These are phyloP conservation scores for Bursaphelenchus okinawaensis DNA, from an alignment of 2,888 invertebrate species.

Conservation along the genomic window DNA sequence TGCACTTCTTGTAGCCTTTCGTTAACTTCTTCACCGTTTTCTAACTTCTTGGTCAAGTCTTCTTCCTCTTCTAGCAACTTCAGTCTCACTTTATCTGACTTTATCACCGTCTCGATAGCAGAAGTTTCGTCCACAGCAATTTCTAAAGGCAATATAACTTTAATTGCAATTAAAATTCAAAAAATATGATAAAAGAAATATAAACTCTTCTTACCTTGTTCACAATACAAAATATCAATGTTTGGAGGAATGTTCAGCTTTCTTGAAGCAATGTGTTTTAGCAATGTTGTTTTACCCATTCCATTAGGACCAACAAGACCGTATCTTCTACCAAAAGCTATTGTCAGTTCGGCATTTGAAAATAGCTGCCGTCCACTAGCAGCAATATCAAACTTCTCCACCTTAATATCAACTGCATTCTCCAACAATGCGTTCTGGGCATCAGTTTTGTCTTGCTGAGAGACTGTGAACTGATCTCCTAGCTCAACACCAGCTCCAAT, in stretches of 20 bases:
- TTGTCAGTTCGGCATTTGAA: conserved; percentile 85
- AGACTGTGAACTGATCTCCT: conserved; percentile 89
- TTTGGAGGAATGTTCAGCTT: conserved; percentile 89
- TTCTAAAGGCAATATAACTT: conserved; percentile 66
- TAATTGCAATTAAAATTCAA: neutral
- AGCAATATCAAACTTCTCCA: conserved; percentile 90
- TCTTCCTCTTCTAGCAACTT: conserved; percentile 76
- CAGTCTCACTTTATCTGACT: conserved; percentile 83
- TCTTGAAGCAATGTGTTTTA: conserved; percentile 83
- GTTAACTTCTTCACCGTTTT: conserved; percentile 71
- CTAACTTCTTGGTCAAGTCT: conserved; percentile 70
- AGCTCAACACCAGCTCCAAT: conserved; percentile 65
- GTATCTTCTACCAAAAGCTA: conserved; percentile 87
- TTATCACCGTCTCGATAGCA: conserved; percentile 86
- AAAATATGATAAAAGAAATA: too few species aligned
- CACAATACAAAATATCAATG: conserved; percentile 91
- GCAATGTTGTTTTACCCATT: conserved; percentile 94
- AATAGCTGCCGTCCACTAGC: conserved; percentile 96
- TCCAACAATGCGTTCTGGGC: conserved; percentile 70
- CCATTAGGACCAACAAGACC: conserved; percentile 98
- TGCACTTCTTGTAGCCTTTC: conserved; percentile 72
- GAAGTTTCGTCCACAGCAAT: conserved; percentile 92
- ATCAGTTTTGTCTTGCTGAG: conserved; percentile 67
- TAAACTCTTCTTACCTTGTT: conserved; percentile 67
- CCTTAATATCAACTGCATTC: conserved; percentile 90